Evolutionary conservation across 2,113 vertebrate species (phyloP).

Genomic region (Seriola quinqueradiata): DNA sequence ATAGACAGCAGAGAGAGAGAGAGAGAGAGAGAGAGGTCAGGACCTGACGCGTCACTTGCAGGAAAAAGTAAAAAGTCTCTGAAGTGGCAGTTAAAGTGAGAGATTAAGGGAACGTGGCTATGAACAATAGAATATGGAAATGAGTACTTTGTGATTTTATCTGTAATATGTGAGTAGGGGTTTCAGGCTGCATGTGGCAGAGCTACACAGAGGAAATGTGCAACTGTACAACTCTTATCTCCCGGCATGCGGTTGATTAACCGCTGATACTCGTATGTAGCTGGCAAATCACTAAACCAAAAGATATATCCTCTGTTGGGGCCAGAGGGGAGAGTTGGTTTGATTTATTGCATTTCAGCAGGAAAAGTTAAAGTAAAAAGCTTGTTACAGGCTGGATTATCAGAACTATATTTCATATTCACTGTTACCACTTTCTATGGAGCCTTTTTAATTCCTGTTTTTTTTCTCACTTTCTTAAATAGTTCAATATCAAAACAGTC

Average conservation of each 20-base stretch:
- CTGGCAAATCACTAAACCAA: neutral
- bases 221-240: neutral
- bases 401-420: neutral
- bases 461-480: neutral
- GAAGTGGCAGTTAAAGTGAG: neutral
- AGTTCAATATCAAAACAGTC: neutral
- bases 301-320: neutral
- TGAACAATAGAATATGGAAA: neutral
- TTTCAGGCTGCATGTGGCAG: slow-evolving; percentile 4
- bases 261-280: neutral
- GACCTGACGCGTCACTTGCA: neutral
- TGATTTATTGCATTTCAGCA: neutral
- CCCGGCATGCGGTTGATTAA: neutral
- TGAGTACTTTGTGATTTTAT: neutral
- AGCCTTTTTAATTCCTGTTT: neutral
- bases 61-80: slow-evolving; percentile 15
- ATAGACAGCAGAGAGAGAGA: neutral
- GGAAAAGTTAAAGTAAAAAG: neutral
- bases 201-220: neutral
- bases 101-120: neutral
- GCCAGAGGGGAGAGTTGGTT: neutral
- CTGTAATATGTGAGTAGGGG: neutral
- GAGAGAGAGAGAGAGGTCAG: neutral
- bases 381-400: neutral
- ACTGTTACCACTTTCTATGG: neutral